A percentile compares a stretch with the other conserved stretches of the same genome.
Evolutionary conservation across 2,797 vertebrate species (phyloP).

Genomic region (Cyprinella venusta): DNA sequence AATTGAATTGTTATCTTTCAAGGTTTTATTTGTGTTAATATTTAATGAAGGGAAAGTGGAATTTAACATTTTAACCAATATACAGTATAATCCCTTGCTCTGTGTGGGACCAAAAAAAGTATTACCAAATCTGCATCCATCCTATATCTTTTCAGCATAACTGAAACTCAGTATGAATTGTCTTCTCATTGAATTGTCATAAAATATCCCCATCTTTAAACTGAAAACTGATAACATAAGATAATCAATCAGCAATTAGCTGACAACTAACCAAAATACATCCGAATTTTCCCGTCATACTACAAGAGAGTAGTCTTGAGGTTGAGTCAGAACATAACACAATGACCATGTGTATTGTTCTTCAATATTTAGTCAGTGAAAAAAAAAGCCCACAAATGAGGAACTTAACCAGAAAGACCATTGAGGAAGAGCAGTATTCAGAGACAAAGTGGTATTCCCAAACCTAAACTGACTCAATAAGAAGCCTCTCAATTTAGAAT

Average conservation of each 20-base stretch:
- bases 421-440: slow-evolving; percentile 25
- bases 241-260: not conserved
- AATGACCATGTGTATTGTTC: slow-evolving; percentile 22
- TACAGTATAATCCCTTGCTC: not conserved
- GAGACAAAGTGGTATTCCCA: slow-evolving; percentile 31
- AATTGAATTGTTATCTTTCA: not conserved
- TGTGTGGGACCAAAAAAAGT: not conserved
- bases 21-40: not conserved
- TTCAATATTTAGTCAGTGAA: slow-evolving; percentile 29
- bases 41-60: not conserved
- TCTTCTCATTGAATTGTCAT: not conserved
- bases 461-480: slow-evolving; percentile 45
- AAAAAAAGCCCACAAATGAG: slow-evolving; percentile 11
- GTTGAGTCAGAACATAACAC: slow-evolving; percentile 7
- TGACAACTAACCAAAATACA: not conserved
- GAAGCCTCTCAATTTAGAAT: slow-evolving; percentile 34
- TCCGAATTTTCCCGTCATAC: slow-evolving; percentile 16
- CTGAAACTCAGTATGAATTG: not conserved
- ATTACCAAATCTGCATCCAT: slow-evolving; percentile 4
- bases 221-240: slow-evolving; percentile 5
- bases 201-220: not conserved
- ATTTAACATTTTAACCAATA: not conserved
- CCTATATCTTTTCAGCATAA: slow-evolving; percentile 10
- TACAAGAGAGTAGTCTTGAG: not conserved
- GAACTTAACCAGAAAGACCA: slow-evolving; percentile 8